Base-by-base conservation (phyloP, 2,113 vertebrate genomes). In the Acinonyx jubatus region DNA sequence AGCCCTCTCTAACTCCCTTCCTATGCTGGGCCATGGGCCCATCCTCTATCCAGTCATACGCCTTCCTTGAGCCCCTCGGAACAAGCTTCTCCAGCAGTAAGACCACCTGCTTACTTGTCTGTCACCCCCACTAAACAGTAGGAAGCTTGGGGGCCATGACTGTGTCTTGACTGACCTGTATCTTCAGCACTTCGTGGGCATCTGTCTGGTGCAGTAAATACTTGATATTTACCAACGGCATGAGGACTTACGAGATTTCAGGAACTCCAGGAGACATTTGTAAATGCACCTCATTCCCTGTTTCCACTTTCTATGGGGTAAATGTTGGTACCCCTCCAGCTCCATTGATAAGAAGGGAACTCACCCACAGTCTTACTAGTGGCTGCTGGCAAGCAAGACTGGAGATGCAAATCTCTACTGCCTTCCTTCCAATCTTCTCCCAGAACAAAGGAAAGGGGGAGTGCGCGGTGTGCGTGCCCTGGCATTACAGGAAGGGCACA, bases 381-480 rank as follows among this genome's bases (percentile, higher is more conserved):
- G 29, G 41, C 15, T 14, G 55, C 29, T 65, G 36, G 4, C 25
- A 63, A 68, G 36, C 23, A 21, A 84, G 45, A 5, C 36, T 38
- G 86, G 52, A 79, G 23, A 95, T 4, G 27, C 15, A 57, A 21
- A 52, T 55, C 52, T 73, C 55, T 33, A 45, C 25, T 8, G 36
- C 73, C 15, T 41, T 45, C 38, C 23, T 15, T 27, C 71, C 27
- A 5, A 4, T 45, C 38, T 15, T 38, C 73, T 29, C 73, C 38
- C 45, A 29, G 11, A 9, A 33, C 10, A 57, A 92, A 45, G 61
- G 41, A 79, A 61, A 61, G 33, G 1, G 1, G 78, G 14, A 27
- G 31, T 9, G 23, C 23, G 3, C 10, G 68, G 5, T 14, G 2
- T 15, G 78, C 15, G 2, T 0, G 6, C 33, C 33, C 25, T 25